Evolutionary conservation across 2,888 invertebrate species (phyloP), one percentile per base, ranked within the genome.

Genomic region (Tetragonula carbonaria): DNA sequence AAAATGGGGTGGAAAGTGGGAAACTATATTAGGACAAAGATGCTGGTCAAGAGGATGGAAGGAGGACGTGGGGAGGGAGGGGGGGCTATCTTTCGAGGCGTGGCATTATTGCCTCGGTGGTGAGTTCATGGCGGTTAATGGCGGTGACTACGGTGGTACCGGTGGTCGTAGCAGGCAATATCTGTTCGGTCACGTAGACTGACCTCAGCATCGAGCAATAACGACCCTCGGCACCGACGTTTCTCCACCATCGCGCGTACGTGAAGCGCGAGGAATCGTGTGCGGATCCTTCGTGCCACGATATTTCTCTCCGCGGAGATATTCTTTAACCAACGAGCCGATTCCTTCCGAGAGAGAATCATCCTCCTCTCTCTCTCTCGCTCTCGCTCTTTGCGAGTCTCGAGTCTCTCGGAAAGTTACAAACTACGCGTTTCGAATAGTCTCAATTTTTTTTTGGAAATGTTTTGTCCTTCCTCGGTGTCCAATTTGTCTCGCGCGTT

Each of bases 121-220:
- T 88, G 91, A 89, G 92, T 88, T 87, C 86, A 89, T 87, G 91
- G 90, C 84, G 88, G 88, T 90, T 88, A 89, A 87, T 87, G 86
- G 87, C 84, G 88, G 85, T 80, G 91, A 89, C 90, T 90, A 90
- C 89, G 91, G 91, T 90, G 92, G 91, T 91, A 90, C 78, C 89
- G 88, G 90, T 88, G 88, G 86, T 90, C 90, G 91, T 91, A 88
- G 80, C 86, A 91, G 85, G 93, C 93, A 93, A 94, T 94, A 94
- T 94, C 93, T 92, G 93, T 89, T 91, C 91, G 92, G 93, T 94
- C 94, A 94, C 94, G 94, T 94, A 94, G 94, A 94, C 94, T 93
- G 94, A 94, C 94, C 94, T 93, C 94, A 93, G 93, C 92, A 92
- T 89, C 91, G 91, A 91, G 94, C 93, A 94, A 94, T 94, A 94